Conservation (phyloP, 1,140 invertebrate genomes). For the Andrena cerasifolii region DNA sequence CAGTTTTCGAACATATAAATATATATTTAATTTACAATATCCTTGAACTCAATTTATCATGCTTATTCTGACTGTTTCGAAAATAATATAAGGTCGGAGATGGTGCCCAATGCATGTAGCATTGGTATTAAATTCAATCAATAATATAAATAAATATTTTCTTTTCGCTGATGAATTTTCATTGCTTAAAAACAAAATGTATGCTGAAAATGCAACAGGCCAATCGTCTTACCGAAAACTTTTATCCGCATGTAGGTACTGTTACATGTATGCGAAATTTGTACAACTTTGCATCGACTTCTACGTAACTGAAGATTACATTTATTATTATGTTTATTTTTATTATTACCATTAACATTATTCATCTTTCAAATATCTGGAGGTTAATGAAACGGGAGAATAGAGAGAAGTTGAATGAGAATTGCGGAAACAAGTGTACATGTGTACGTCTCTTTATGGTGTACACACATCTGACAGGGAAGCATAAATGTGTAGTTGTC, state of each 20-base stretch:
- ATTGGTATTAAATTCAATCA: too few relatives aligned
- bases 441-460: conserved; percentile 22
- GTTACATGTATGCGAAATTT: not conserved
- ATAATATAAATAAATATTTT: too few relatives aligned
- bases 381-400: not conserved
- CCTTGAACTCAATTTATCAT: too few relatives aligned
- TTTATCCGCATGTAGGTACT: not conserved
- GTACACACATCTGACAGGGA: conserved; percentile 12
- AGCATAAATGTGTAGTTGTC: not conserved
- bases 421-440: conserved; percentile 12
- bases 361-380: not conserved
- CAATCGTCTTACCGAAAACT: not conserved
- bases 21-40: too few relatives aligned
- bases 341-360: conserved; percentile 7
- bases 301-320: not conserved
- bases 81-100: too few relatives aligned
- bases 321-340: conserved; percentile 21
- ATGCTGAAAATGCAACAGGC: too few relatives aligned
- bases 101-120: too few relatives aligned
- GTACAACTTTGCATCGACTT: not conserved
- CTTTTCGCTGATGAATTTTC: too few relatives aligned
- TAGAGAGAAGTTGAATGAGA: conserved; percentile 1
- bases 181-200: too few relatives aligned
- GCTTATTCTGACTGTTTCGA: too few relatives aligned
- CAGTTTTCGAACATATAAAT: too few relatives aligned